phyloP scores from a whole-genome alignment of 2,113 vertebrate species.

The Nanger granti region DNA sequence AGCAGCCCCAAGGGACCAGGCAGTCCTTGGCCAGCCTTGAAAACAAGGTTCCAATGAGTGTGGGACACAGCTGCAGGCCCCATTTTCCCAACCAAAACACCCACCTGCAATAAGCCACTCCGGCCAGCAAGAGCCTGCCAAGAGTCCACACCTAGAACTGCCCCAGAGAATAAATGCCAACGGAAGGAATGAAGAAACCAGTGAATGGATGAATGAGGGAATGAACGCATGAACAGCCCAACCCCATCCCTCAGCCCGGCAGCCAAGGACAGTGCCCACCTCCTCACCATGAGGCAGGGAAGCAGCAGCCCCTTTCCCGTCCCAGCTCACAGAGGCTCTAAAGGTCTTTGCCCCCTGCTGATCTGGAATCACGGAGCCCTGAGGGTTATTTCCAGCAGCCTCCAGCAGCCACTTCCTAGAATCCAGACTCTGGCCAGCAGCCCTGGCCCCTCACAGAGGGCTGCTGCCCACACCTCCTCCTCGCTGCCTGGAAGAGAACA shows the following conservation, averaged over 20 bases:
- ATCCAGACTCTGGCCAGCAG: background rate
- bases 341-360: background rate
- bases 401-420: background rate
- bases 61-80: background rate
- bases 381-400: background rate
- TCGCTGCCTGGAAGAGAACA: accelerated
- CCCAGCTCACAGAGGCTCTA: background rate
- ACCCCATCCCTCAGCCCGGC: background rate
- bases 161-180: background rate
- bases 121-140: background rate
- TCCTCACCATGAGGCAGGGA: background rate
- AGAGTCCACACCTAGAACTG: background rate
- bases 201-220: background rate
- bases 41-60: background rate
- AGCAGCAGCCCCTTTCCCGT: background rate
- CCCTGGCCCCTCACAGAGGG: background rate
- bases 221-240: background rate
- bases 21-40: background rate
- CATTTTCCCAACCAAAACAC: too few relatives aligned
- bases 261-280: background rate
- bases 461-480: background rate
- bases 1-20: background rate
- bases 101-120: background rate
- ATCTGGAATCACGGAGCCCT: background rate
- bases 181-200: background rate